Percentiles rank a stretch among this genome's conserved stretches.
phyloP scores from a whole-genome alignment of 1,140 invertebrate species.

The Lucilia cuprina region DNA sequence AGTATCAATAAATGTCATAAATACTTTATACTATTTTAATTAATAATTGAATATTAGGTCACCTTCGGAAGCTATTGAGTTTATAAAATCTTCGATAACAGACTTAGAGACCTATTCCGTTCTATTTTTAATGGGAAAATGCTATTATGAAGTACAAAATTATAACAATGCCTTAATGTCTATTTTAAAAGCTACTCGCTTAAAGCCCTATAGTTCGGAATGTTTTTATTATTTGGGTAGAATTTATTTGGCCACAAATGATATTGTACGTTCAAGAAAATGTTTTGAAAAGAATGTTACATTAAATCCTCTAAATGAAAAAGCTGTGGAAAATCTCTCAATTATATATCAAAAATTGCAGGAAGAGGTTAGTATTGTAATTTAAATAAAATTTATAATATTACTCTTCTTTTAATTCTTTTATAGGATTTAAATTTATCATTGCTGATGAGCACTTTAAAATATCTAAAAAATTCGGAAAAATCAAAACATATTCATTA shows the following conservation, averaged over 20 bases:
- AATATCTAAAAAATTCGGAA: slow-evolving; percentile 60
- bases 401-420: neutral
- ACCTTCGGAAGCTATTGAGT: slow-evolving; percentile 65
- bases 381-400: neutral
- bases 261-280: slow-evolving; percentile 74
- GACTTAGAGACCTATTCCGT: slow-evolving; percentile 61
- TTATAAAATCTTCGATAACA: slow-evolving; percentile 64
- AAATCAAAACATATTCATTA: slow-evolving; percentile 81
- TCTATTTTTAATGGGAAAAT: slow-evolving; percentile 70
- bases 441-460: slow-evolving; percentile 70
- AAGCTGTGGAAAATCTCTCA: slow-evolving; percentile 77
- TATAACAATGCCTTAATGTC: slow-evolving; percentile 70
- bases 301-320: slow-evolving; percentile 72
- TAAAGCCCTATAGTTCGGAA: slow-evolving; percentile 74
- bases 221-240: slow-evolving; percentile 80
- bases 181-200: slow-evolving; percentile 77
- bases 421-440: slow-evolving; percentile 70
- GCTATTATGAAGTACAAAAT: slow-evolving; percentile 71
- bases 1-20: slow-evolving; percentile 22
- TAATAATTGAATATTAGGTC: slow-evolving; percentile 38
- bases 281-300: slow-evolving; percentile 85
- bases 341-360: slow-evolving; percentile 74
- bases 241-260: slow-evolving; percentile 71
- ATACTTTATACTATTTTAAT: neutral
- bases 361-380: slow-evolving; percentile 62